Percentiles rank a stretch among this genome's conserved stretches.
phyloP scores from a whole-genome alignment of 1,140 invertebrate species.

The Listronotus bonariensis region DNA sequence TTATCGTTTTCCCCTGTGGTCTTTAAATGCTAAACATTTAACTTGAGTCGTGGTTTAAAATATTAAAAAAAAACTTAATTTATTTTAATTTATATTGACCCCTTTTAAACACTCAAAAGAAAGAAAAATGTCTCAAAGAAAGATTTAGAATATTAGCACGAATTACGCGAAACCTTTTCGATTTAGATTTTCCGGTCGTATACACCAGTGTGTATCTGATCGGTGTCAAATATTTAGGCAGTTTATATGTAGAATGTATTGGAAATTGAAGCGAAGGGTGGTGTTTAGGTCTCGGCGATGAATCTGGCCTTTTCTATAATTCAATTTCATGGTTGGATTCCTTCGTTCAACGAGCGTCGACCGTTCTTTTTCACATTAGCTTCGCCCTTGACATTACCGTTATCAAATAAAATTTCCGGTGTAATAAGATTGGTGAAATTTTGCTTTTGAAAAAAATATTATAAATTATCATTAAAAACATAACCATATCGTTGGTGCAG shows the following conservation, averaged over 20 bases:
- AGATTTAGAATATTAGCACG: slow-evolving; percentile 27
- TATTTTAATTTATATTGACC: no score
- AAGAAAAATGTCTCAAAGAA: slow-evolving; percentile 32
- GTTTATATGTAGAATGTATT: slow-evolving; percentile 39
- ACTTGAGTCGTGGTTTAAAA: no score
- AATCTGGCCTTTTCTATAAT: slow-evolving; percentile 40
- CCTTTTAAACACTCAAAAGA: not conserved
- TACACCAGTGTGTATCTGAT: slow-evolving; percentile 33
- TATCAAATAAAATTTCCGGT: slow-evolving; percentile 14
- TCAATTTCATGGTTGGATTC: slow-evolving; percentile 41
- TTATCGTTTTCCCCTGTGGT: no score
- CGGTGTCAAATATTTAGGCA: slow-evolving; percentile 40
- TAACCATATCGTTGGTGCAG: no score
- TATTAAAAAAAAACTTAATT: no score
- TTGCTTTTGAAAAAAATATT: no score
- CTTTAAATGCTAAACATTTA: no score
- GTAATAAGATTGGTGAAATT: no score
- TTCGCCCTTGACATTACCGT: not conserved
- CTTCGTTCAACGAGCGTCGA: slow-evolving; percentile 29
- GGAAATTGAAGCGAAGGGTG: slow-evolving; percentile 17
- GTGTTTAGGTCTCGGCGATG: slow-evolving; percentile 21
- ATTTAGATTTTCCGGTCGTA: slow-evolving; percentile 38
- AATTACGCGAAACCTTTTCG: slow-evolving; percentile 22
- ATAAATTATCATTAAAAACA: no score
- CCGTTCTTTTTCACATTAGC: slow-evolving; percentile 24